These are phyloP conservation scores for Pyrgilauda ruficollis DNA, from an alignment of 2,113 vertebrate genomes.

Conservation along the genomic window DNA sequence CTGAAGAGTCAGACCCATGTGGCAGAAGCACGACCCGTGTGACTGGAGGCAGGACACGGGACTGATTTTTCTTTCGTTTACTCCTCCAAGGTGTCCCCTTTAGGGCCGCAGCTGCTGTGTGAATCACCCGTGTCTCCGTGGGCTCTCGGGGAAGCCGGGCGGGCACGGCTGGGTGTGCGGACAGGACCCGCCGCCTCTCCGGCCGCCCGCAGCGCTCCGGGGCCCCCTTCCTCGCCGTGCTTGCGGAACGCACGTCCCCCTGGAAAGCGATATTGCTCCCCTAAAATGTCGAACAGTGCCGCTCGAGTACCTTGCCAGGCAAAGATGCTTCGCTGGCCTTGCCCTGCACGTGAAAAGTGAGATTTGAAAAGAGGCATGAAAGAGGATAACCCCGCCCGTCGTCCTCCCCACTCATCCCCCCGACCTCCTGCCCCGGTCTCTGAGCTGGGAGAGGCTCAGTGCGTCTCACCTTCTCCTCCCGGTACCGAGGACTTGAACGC, in stretches of 20 bases:
- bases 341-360: neutral
- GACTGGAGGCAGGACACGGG: neutral
- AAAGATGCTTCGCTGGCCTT: neutral
- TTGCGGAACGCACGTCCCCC: too few relatives aligned
- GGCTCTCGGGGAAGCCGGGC: neutral
- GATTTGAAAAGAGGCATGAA: neutral
- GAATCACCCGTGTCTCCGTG: too few relatives aligned
- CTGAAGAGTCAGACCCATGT: neutral
- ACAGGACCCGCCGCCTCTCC: neutral
- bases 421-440: neutral
- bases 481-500: neutral
- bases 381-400: neutral
- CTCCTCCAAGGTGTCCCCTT: neutral
- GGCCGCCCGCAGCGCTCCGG: neutral
- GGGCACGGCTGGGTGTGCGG: neutral
- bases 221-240: neutral
- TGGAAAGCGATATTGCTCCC: neutral
- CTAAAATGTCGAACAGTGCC: neutral
- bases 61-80: neutral
- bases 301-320: neutral
- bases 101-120: neutral
- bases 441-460: neutral
- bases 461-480: neutral
- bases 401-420: fast-evolving
- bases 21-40: neutral